These are phyloP conservation scores for Drosophila neutralis DNA, from an alignment of 2,888 invertebrate genomes.

Conservation along the genomic window DNA sequence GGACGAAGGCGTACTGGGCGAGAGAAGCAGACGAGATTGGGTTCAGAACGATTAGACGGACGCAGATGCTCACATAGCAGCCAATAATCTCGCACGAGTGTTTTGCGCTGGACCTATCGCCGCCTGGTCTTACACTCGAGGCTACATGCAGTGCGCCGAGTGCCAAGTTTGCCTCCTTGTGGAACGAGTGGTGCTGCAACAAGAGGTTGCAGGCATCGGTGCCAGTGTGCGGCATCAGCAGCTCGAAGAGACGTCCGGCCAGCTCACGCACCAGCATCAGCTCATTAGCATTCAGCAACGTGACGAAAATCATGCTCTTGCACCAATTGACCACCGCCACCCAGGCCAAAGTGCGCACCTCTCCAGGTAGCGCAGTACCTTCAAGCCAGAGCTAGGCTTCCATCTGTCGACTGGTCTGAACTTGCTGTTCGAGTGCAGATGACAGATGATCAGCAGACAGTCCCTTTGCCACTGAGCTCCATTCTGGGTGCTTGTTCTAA, in stretches of 20 bases:
- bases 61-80: too few species aligned
- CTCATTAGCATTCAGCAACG: slow-evolving; percentile 80
- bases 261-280: slow-evolving; percentile 78
- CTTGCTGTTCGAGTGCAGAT: slow-evolving; percentile 54
- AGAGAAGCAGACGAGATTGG: too few species aligned
- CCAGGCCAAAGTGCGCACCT: slow-evolving; percentile 83
- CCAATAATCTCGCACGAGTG: too few species aligned
- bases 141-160: too few species aligned
- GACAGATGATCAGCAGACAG: slow-evolving; percentile 78
- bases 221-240: slow-evolving; percentile 60
- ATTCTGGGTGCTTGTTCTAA: too few species aligned
- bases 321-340: slow-evolving; percentile 70
- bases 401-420: not conserved
- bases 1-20: too few species aligned
- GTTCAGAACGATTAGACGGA: too few species aligned
- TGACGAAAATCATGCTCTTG: slow-evolving; percentile 59
- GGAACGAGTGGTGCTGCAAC: too few species aligned
- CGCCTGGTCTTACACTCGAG: too few species aligned
- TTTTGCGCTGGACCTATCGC: too few species aligned
- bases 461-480: too few species aligned
- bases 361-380: slow-evolving; percentile 76
- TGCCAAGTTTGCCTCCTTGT: too few species aligned
- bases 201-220: slow-evolving; percentile 20
- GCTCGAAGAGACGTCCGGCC: slow-evolving; percentile 78
- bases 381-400: slow-evolving; percentile 35